phyloP scores from a whole-genome alignment of 2,113 vertebrate species.

The Gavialis gangeticus region DNA sequence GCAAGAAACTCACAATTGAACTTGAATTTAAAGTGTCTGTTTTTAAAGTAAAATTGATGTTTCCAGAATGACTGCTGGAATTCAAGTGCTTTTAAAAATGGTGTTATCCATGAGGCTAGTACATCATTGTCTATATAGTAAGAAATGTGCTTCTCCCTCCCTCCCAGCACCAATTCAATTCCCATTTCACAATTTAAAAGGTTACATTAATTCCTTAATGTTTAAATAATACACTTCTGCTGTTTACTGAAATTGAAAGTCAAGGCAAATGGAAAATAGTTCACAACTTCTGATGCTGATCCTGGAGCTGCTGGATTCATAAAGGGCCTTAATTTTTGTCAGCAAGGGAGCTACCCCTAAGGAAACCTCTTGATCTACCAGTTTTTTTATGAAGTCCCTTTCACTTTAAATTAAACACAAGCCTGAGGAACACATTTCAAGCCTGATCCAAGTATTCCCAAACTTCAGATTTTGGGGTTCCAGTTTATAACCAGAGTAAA shows the following conservation, averaged over 20 bases:
- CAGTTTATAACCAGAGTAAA: neutral
- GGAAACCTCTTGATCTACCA: neutral
- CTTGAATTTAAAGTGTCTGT: neutral
- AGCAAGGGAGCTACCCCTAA: neutral
- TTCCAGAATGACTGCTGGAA: neutral
- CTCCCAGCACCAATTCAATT: constrained; percentile 50
- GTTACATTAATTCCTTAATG: constrained; percentile 22
- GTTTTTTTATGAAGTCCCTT: neutral
- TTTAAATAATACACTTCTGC: neutral
- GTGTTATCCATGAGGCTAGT: neutral
- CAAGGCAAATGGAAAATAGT: neutral
- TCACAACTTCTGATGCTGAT: neutral
- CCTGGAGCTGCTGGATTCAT: neutral
- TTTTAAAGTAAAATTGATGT: neutral
- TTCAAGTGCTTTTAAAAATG: neutral
- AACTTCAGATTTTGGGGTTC: neutral
- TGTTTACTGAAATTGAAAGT: neutral
- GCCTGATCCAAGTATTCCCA: neutral
- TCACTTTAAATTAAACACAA: neutral
- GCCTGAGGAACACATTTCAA: neutral
- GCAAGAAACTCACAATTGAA: neutral
- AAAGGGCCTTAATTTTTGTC: neutral
- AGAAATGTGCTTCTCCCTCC: neutral
- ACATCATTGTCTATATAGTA: no score
- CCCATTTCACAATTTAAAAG: constrained; percentile 61